phyloP scores from a whole-genome alignment of 2,888 invertebrate genomes.

The Lasioglossum malachurum region DNA sequence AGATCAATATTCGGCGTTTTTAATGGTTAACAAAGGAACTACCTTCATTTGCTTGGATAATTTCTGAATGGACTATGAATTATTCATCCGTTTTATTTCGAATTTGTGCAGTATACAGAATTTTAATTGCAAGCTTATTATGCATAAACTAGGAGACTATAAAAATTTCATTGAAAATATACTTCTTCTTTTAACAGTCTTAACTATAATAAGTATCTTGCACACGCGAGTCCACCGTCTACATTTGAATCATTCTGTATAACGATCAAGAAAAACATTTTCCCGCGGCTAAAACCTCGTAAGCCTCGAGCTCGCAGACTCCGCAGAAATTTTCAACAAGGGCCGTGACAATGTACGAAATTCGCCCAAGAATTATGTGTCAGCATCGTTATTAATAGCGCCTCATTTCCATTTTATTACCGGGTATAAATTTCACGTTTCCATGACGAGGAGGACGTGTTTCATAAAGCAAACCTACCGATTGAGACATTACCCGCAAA shows the following conservation, averaged over 20 bases:
- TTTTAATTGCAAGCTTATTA: no score
- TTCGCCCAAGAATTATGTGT: slow-evolving; percentile 4
- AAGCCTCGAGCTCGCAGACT: background rate
- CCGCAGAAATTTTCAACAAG: background rate
- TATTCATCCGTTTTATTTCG: background rate
- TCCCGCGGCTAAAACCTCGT: background rate
- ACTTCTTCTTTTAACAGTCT: background rate
- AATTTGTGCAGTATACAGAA: background rate
- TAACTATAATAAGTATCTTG: no score
- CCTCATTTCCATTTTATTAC: slow-evolving; percentile 45
- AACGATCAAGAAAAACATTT: no score
- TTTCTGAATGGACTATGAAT: background rate
- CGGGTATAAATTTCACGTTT: slow-evolving; percentile 31
- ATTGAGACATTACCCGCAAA: slow-evolving; percentile 62
- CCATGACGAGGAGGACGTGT: slow-evolving; percentile 17
- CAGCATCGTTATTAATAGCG: slow-evolving; percentile 10
- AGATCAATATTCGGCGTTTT: background rate
- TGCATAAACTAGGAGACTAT: no score
- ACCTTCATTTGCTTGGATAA: background rate
- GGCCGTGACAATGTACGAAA: slow-evolving; percentile 10
- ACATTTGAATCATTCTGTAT: no score
- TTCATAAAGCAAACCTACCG: slow-evolving; percentile 2
- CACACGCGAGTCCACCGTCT: no score
- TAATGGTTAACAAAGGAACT: background rate
- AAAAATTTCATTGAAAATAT: background rate